Base-by-base conservation (phyloP, 1,140 invertebrate genomes). In the Micrasema minimum region DNA sequence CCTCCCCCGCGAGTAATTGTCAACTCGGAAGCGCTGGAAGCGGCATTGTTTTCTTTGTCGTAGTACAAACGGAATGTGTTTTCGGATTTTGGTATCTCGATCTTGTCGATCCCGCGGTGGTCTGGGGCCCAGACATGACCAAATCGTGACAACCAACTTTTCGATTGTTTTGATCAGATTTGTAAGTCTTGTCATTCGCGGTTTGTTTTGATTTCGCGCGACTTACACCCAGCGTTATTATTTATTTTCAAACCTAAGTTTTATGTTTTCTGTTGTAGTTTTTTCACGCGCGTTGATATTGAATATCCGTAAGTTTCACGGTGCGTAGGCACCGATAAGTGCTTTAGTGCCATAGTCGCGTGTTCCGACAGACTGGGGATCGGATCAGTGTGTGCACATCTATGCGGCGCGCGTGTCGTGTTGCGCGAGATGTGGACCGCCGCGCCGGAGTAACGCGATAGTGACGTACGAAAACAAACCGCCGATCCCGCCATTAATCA, bases 401-500 rank as follows among this genome's bases (percentile, higher is more conserved):
- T 66, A 66, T 35, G 23, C 26, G 46, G 31, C 45, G 62, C 20
- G 45, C 45, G n/a, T 50, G 62, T 66, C 45, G 62, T 50, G 62
- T 31, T 9, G 59, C 18, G 43, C 31, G 62, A 26, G 59, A 64
- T 46, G 22, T 23, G 22, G 38, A 3, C 55, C 22, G 20, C 14
- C 53, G 53, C 31, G 23, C n/a, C 2, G n/a, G 43, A 41, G 16
- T 45, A 45, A 45, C 23, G 23, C 26, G 26, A 31, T 7, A n/a
- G 50, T 55, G 50, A 67, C 65, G 65, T 67, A 55, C 16, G 50
- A 55, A 67, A 67, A 67, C 65, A 67, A 67, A 61, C 37, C 22
- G 61, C 43, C 61, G 41, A 65, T 65, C 61, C 61, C 41, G 61
- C 61, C 61, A 65, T 65, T 65, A 46, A 65, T 65, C 61, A 65